Base-by-base conservation (phyloP, 2,113 vertebrate species). In the Eurystomus gularis region DNA sequence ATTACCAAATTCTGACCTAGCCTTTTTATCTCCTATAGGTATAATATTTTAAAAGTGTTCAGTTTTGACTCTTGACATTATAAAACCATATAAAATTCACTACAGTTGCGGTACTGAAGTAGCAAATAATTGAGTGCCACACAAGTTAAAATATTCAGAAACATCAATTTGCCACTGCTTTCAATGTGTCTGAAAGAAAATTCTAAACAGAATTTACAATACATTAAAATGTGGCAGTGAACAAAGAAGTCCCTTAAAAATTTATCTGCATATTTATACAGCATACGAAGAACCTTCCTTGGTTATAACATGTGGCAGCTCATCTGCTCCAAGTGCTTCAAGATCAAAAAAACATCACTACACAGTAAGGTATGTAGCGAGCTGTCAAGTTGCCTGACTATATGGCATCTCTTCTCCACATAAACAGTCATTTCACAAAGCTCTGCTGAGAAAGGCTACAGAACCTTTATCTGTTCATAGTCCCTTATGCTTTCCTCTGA, bases 351-450 rank as follows among this genome's bases (percentile, higher is more conserved):
- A 46, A 31, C 9, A 4, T 37, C 28, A 39, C 24, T 65, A 35
- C 0, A 1, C 21, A 54, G 48, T 35, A 48, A 60, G 54, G 40
- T 0, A 3, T 14, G 28, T 23, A 66, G 12, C 3, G 24, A 75
- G 33, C 51, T 51, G 26, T 62, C 29, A 55, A 44, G 14, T 19
- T 84, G 65, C 4, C 1, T 31, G 54, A 62, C 14, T 28, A 44
- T 3, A 61, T 0, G 0, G 37, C 26, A 48, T 24, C 33, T 65
- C 48, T 52, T 55, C n/a, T n/a, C 48, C 14, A 58, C 19, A 15
- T 9, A 66, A 71, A 72, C 6, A 1, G 18, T 6, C 29, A 61
- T 52, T 81, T 46, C 35, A 31, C 37, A 93, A 71, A 91, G 17
- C 61, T 81, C 49, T 62, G 0, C 28, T 46, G 28, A 49, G 37